Evolutionary conservation across 2,113 vertebrate species (phyloP).

Genomic region (Corvus hawaiiensis): DNA sequence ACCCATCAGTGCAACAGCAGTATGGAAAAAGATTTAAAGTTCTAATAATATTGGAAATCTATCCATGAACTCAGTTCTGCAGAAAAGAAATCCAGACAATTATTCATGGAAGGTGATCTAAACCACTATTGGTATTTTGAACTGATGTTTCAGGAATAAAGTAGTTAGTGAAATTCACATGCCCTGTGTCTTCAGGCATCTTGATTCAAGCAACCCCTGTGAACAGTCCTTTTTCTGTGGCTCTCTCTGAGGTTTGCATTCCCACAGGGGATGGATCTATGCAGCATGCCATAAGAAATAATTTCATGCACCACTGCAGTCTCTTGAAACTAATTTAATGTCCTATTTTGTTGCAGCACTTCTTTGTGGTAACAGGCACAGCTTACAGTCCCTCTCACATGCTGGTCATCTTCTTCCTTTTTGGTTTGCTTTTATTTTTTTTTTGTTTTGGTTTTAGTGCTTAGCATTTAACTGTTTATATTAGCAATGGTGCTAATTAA

Average conservation of each 20-base stretch:
- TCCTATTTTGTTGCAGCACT: constrained; percentile 66
- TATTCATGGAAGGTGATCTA: not conserved
- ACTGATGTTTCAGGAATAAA: not conserved
- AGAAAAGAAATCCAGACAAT: not conserved
- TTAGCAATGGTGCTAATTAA: constrained; percentile 47
- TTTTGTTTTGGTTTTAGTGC: not conserved
- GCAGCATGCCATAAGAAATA: constrained; percentile 77
- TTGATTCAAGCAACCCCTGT: not conserved
- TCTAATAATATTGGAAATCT: constrained; percentile 8
- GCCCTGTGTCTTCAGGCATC: not conserved
- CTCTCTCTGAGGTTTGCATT: constrained; percentile 63
- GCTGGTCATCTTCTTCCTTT: not conserved
- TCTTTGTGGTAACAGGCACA: constrained; percentile 54
- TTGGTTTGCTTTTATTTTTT: not conserved
- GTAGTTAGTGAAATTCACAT: not conserved
- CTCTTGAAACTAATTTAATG: constrained; percentile 80
- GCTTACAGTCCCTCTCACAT: not conserved
- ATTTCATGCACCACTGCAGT: constrained; percentile 85
- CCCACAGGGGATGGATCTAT: constrained; percentile 71
- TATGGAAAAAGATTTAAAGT: not conserved
- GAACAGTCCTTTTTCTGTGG: constrained; percentile 13
- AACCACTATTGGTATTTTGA: constrained; percentile 12
- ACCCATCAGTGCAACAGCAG: not conserved
- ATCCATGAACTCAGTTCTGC: not conserved
- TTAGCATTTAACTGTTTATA: constrained; percentile 29